These are phyloP conservation scores for Hydrotaea cyrtoneurina DNA, from an alignment of 2,888 invertebrate genomes.

Conservation along the genomic window DNA sequence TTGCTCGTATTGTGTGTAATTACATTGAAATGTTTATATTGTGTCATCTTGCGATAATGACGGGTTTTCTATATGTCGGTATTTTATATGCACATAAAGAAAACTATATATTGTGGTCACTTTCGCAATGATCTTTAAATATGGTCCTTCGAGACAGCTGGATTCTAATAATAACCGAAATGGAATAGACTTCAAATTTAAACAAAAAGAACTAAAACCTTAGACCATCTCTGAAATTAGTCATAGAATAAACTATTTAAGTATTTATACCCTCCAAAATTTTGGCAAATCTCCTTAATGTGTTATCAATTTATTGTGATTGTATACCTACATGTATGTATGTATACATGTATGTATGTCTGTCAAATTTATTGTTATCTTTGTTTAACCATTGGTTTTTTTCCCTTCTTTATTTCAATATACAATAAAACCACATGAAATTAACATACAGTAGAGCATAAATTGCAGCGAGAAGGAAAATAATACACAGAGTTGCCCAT, in stretches of 20 bases:
- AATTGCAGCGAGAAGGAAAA: neutral
- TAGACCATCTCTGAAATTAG: too few relatives aligned
- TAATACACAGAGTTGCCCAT: neutral
- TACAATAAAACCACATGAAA: neutral
- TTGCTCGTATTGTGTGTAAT: neutral
- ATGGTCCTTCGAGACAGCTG: too few relatives aligned
- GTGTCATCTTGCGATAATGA: slow-evolving; percentile 6
- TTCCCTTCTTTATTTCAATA: neutral
- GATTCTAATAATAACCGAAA: too few relatives aligned
- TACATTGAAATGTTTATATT: neutral
- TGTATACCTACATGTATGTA: too few relatives aligned
- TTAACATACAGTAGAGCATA: neutral
- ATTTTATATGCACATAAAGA: neutral
- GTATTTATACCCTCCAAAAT: too few relatives aligned
- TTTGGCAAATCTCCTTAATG: too few relatives aligned
- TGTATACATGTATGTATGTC: neutral
- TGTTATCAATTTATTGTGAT: too few relatives aligned
- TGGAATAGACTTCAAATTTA: too few relatives aligned
- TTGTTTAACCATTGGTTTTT: neutral
- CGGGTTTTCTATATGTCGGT: neutral
- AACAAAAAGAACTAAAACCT: too few relatives aligned
- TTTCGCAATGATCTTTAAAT: too few relatives aligned
- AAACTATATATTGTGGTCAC: neutral
- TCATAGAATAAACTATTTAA: too few relatives aligned
- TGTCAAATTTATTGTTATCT: neutral